Evolutionary conservation across 2,888 invertebrate genomes (phyloP).

Genomic region (Erebia epiphron): DNA sequence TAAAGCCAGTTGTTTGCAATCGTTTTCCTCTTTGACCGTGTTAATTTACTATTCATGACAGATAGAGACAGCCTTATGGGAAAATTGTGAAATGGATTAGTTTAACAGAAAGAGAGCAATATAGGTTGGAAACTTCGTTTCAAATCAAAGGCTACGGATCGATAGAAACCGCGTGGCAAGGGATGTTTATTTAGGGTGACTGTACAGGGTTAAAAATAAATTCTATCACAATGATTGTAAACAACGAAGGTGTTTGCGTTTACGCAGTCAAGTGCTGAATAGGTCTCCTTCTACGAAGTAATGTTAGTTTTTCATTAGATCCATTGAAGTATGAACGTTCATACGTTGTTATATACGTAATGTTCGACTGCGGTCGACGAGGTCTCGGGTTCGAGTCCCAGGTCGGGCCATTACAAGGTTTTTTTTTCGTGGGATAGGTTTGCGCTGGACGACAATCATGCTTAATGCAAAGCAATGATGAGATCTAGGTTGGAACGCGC

Average conservation of each 20-base stretch:
- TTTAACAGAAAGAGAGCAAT: slow-evolving; percentile 28
- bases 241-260: neutral
- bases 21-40: slow-evolving; percentile 21
- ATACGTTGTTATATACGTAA: too few relatives aligned
- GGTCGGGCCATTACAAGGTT: too few relatives aligned
- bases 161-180: slow-evolving; percentile 37
- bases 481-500: too few relatives aligned
- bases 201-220: slow-evolving; percentile 25
- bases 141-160: slow-evolving; percentile 33
- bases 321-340: neutral
- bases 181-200: slow-evolving; percentile 44
- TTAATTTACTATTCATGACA: slow-evolving; percentile 25
- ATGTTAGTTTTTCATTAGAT: neutral
- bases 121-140: slow-evolving; percentile 23
- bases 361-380: too few relatives aligned
- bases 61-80: slow-evolving; percentile 21
- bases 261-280: slow-evolving; percentile 1
- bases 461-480: too few relatives aligned
- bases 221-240: slow-evolving; percentile 2
- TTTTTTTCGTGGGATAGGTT: too few relatives aligned
- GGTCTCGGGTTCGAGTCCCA: too few relatives aligned
- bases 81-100: neutral
- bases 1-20: slow-evolving; percentile 5
- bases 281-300: neutral
- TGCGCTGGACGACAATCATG: too few relatives aligned